Evolutionary conservation across 2,797 vertebrate species (phyloP).

Genomic region (Sandelia bainsii): DNA sequence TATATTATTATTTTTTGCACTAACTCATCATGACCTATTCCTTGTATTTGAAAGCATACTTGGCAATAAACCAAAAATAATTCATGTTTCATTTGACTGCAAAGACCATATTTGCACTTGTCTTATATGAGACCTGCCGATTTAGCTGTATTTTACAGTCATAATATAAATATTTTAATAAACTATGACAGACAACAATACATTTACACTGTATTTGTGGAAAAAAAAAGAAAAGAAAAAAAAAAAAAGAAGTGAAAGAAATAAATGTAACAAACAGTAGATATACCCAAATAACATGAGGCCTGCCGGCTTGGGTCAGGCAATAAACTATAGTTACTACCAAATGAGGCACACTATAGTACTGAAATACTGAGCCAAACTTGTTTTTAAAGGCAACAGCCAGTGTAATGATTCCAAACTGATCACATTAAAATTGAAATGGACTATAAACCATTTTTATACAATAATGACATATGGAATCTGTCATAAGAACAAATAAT

Average conservation of each 20-base stretch:
- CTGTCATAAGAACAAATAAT: slow-evolving; percentile 40
- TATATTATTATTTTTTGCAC: too few relatives aligned
- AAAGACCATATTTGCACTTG: slow-evolving; percentile 5
- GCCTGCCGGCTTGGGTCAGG: slow-evolving; percentile 24
- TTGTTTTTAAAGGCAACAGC: slow-evolving; percentile 64
- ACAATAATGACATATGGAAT: slow-evolving; percentile 33
- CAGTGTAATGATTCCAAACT: slow-evolving; percentile 55
- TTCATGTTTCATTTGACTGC: background rate
- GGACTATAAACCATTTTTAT: slow-evolving; percentile 58
- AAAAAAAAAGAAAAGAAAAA: slow-evolving; percentile 37
- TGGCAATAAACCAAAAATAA: background rate
- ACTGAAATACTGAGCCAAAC: slow-evolving; percentile 52
- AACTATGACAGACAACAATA: slow-evolving; percentile 25
- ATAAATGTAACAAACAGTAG: slow-evolving; percentile 50
- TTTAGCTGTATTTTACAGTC: background rate
- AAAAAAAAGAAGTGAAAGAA: slow-evolving; percentile 40
- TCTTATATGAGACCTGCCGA: background rate
- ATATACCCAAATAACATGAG: slow-evolving; percentile 39
- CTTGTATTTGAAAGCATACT: too few relatives aligned
- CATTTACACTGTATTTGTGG: slow-evolving; percentile 11
- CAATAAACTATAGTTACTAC: slow-evolving; percentile 66
- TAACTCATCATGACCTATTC: too few relatives aligned
- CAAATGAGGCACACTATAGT: slow-evolving; percentile 29
- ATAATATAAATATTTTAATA: slow-evolving; percentile 26
- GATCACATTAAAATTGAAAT: slow-evolving; percentile 57